These are phyloP conservation scores for Lucilia sericata DNA, from an alignment of 1,140 invertebrate species.

Conservation along the genomic window DNA sequence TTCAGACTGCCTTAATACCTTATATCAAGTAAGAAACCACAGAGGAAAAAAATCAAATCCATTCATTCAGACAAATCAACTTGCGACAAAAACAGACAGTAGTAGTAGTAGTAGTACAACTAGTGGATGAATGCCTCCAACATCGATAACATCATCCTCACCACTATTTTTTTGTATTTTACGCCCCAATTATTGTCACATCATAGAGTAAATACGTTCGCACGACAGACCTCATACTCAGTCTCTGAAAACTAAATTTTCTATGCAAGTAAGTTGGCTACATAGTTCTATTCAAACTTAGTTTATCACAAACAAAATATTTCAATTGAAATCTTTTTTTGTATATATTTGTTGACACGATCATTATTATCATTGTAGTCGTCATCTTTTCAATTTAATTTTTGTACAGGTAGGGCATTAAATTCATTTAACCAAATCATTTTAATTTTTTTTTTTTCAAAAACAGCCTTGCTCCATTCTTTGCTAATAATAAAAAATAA, in stretches of 20 bases:
- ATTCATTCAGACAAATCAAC: neutral
- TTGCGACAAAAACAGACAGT: neutral
- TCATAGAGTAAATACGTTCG: neutral
- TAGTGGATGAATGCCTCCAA: neutral
- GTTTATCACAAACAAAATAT: neutral
- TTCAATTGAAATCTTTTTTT: neutral
- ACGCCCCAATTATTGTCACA: constrained; percentile 22
- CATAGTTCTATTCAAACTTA: neutral
- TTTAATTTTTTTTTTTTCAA: neutral
- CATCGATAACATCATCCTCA: constrained; percentile 18
- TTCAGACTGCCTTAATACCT: neutral
- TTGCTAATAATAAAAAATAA: neutral
- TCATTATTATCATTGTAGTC: neutral
- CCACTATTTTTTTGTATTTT: neutral
- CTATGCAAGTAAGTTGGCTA: neutral
- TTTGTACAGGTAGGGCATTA: neutral
- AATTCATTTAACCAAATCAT: neutral
- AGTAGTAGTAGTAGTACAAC: neutral
- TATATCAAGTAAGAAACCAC: neutral
- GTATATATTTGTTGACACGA: neutral
- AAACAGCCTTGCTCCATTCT: neutral
- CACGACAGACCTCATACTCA: neutral
- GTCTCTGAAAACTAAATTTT: neutral
- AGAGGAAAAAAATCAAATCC: neutral
- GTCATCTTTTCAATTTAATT: constrained; percentile 15